Evolutionary conservation across 2,797 vertebrate species (phyloP), one percentile per base, ranked within the genome.

Genomic region (Zonotrichia albicollis): DNA sequence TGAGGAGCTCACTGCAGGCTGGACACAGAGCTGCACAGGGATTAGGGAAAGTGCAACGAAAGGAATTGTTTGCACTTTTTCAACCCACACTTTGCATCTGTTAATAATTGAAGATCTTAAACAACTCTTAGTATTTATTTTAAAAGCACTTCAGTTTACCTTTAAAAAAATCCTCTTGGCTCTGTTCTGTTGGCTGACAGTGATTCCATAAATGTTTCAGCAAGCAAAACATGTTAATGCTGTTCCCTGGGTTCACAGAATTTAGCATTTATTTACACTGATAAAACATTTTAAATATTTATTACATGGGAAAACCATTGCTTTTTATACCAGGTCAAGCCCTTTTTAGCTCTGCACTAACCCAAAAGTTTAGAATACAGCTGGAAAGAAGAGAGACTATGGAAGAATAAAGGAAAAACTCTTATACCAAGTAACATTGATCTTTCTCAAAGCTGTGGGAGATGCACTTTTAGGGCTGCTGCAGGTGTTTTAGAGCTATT

Each of bases 81-180:
- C 36, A 94, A 80, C 20, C 78, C 11, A 19, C 1, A 0, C 43
- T 94, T 95, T 95, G 86, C 75, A 90, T 81, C 75, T 83, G 60
- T 96, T 92, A 96, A 96, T 96, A 95, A 95, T 22, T 96, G 60
- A 96, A 85, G 67, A 75, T 73, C 73, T 95, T 94, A 96, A 94
- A 77, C 82, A 93, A 43, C 55, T 84, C 74, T 16, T 32, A 65
- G 34, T 74, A 86, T 93, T 96, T 96, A 93, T 95, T 95, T 95
- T 87, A 89, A 95, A 94, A 95, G 83, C 80, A 72, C 40, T 93
- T 77, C 60, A 82, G 50, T 91, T 95, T 89, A 94, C 90, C 84
- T 93, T 90, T 48, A 14, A 46, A 91, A 83, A 92, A 77, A 1
- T 1, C 60, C 45, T 80, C 55, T 81, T 81, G 85, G 71, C 81